phyloP scores from a whole-genome alignment of 1,140 invertebrate genomes.

The Aphis gossypii region DNA sequence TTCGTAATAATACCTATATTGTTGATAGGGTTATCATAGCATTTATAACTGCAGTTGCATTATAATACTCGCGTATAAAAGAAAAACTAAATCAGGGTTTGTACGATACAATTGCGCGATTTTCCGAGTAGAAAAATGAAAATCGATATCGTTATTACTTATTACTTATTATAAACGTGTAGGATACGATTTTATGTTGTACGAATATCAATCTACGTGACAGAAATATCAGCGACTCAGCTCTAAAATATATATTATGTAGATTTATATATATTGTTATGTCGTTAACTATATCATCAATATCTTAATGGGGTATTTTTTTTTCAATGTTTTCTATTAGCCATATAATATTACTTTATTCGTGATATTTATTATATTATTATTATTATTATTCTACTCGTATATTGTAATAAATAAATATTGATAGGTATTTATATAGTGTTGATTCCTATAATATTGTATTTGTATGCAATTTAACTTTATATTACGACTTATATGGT shows the following conservation, averaged over 20 bases:
- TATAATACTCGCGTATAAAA: background rate
- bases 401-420: too few species aligned
- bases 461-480: background rate
- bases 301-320: conserved; percentile 20
- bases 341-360: background rate
- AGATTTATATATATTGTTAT: background rate
- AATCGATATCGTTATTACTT: background rate
- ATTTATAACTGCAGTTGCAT: background rate
- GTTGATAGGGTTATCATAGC: background rate
- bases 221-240: background rate
- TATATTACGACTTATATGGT: too few species aligned
- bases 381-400: too few species aligned
- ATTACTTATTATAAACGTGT: background rate
- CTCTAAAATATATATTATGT: background rate
- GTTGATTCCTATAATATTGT: background rate
- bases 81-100: background rate
- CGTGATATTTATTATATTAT: background rate
- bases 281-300: background rate
- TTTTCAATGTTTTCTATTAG: background rate
- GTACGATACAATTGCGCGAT: background rate
- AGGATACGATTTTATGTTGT: background rate
- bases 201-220: background rate
- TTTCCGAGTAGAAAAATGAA: background rate
- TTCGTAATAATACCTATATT: background rate
- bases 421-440: too few species aligned